Evolutionary conservation across 2,113 vertebrate species (phyloP).

Genomic region (Acrocephalus arundinaceus): DNA sequence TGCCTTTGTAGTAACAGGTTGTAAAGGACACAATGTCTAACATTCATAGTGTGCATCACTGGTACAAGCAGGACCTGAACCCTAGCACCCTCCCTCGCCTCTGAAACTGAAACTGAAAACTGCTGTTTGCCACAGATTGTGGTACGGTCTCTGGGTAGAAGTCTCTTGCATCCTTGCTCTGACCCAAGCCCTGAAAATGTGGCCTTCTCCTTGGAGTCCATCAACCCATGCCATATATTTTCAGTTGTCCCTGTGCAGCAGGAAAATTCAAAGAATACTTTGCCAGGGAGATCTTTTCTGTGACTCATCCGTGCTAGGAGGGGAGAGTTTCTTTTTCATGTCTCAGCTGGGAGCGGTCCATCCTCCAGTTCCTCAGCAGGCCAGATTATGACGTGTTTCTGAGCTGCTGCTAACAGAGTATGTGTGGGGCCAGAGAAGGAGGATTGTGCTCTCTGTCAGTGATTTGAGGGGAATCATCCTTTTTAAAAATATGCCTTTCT

Average conservation of each 20-base stretch:
- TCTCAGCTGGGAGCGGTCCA: neutral
- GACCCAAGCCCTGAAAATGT: neutral
- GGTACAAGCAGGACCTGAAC: neutral
- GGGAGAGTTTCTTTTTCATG: neutral
- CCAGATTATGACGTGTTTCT: neutral
- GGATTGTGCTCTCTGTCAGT: neutral
- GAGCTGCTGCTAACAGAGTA: neutral
- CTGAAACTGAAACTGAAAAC: neutral
- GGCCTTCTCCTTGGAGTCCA: neutral
- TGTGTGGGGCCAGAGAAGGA: neutral
- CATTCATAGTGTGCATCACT: neutral
- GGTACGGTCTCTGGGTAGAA: neutral
- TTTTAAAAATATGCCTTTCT: conserved; percentile 1
- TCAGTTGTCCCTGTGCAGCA: neutral
- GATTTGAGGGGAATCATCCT: neutral
- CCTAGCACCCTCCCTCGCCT: neutral
- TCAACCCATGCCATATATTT: neutral
- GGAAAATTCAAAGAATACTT: neutral
- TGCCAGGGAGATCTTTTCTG: neutral
- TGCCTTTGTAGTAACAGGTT: neutral
- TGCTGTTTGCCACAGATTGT: neutral
- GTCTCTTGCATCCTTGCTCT: neutral
- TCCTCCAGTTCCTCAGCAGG: neutral
- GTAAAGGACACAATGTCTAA: neutral
- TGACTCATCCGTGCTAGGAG: conserved; percentile 6